Conservation (phyloP, 2,888 invertebrate genomes). For the Drosophila eohydei region DNA sequence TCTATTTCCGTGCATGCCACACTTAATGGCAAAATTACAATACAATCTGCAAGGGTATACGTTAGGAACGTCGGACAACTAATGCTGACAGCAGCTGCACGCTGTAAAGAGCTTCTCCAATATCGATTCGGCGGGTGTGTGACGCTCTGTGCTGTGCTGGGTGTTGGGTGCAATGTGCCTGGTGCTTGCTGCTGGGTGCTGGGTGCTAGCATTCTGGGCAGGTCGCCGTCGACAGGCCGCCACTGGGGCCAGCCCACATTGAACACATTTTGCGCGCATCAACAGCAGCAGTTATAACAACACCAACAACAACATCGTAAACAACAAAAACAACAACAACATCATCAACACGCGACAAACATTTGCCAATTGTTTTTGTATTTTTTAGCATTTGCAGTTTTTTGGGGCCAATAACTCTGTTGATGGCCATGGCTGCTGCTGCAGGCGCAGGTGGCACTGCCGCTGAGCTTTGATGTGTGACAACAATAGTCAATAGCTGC, state of each 20-base stretch:
- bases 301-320: constrained; percentile 36
- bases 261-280: constrained; percentile 75
- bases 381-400: constrained; percentile 75
- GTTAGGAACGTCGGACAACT: constrained; percentile 31
- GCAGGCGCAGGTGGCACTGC: constrained; percentile 49
- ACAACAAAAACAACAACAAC: constrained; percentile 52
- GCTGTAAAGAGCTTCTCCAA: constrained; percentile 52
- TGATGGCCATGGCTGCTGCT: constrained; percentile 69
- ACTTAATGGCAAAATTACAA: not conserved
- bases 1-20: not conserved
- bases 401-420: constrained; percentile 79
- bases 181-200: constrained; percentile 13
- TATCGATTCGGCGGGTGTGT: constrained; percentile 60
- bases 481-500: constrained; percentile 75
- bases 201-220: constrained; percentile 31
- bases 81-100: constrained; percentile 55
- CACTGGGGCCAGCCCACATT: constrained; percentile 47
- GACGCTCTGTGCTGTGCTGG: constrained; percentile 28
- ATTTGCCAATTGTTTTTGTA: constrained; percentile 58
- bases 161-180: constrained; percentile 15
- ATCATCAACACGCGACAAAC: constrained; percentile 69
- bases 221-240: constrained; percentile 35
- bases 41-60: constrained; percentile 13
- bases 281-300: constrained; percentile 44
- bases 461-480: constrained; percentile 73